A percentile compares a stretch with the other conserved stretches of the same genome.
These are phyloP conservation scores for Rotaria magnacalcarata DNA, from an alignment of 2,888 invertebrate species.

Conservation along the genomic window DNA sequence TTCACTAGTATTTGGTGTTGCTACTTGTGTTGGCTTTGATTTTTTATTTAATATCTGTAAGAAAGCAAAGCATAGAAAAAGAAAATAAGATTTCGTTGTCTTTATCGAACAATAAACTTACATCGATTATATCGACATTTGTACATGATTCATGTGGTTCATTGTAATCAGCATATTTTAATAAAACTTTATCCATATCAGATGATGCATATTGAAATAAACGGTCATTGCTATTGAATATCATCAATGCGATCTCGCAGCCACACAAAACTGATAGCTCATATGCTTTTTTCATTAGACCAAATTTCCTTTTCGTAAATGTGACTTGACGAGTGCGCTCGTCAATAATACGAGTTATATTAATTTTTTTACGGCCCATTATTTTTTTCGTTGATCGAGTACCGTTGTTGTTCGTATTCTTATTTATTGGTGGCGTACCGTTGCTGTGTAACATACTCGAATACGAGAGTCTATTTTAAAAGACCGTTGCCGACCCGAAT, in stretches of 20 bases:
- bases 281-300: constrained; percentile 97
- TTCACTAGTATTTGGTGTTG: background rate
- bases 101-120: constrained; percentile 61
- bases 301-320: constrained; percentile 96
- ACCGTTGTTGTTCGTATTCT: background rate
- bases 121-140: constrained; percentile 99
- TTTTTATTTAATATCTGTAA: background rate
- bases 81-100: too few species aligned
- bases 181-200: constrained; percentile 92
- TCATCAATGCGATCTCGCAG: constrained; percentile 97
- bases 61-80: background rate
- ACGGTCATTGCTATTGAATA: constrained; percentile 98
- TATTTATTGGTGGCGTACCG: background rate
- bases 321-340: constrained; percentile 66
- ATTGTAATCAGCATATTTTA: constrained; percentile 99
- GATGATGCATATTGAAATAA: constrained; percentile 87
- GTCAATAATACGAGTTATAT: constrained; percentile 70
- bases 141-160: constrained; percentile 99
- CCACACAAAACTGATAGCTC: constrained; percentile 92
- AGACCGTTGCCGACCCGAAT: background rate
- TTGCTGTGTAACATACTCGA: constrained; percentile 19
- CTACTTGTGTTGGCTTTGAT: background rate
- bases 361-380: constrained; percentile 99
- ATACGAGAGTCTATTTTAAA: background rate
- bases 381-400: constrained; percentile 16